These are phyloP conservation scores for Rhizoglyphus robini DNA, from an alignment of 1,140 invertebrate species.

Conservation along the genomic window DNA sequence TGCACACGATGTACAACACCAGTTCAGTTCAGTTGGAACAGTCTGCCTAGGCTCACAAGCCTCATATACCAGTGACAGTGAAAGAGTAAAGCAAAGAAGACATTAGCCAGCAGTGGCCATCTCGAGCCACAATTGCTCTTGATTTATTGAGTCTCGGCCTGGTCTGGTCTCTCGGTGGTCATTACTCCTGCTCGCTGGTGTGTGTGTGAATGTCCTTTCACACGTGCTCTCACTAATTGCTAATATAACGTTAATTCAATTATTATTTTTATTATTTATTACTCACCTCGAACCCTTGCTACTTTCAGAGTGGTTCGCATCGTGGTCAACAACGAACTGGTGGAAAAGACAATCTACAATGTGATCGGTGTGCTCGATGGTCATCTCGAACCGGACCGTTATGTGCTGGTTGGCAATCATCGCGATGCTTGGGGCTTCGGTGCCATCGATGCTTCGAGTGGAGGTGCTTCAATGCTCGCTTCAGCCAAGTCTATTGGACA, in stretches of 20 bases:
- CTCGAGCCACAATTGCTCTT: neutral
- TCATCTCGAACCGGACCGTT: slow-evolving; percentile 39
- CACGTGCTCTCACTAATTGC: neutral
- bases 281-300: too few species aligned
- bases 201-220: neutral
- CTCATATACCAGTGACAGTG: neutral
- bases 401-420: slow-evolving; percentile 46
- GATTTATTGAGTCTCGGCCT: neutral
- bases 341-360: slow-evolving; percentile 33
- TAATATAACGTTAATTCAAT: neutral
- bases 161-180: neutral
- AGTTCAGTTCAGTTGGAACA: too few species aligned
- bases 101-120: slow-evolving; percentile 9
- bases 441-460: slow-evolving; percentile 39
- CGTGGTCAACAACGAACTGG: slow-evolving; percentile 28
- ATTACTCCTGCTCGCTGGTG: neutral
- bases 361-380: slow-evolving; percentile 38
- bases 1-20: too few species aligned
- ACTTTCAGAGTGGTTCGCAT: slow-evolving; percentile 22
- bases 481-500: slow-evolving; percentile 37
- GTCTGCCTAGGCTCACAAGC: too few species aligned
- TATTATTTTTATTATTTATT: neutral
- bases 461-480: slow-evolving; percentile 41
- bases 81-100: neutral
- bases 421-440: slow-evolving; percentile 46